Base-by-base conservation (phyloP, 64 coral and sea anemone species). In the Montipora sp. region DNA sequence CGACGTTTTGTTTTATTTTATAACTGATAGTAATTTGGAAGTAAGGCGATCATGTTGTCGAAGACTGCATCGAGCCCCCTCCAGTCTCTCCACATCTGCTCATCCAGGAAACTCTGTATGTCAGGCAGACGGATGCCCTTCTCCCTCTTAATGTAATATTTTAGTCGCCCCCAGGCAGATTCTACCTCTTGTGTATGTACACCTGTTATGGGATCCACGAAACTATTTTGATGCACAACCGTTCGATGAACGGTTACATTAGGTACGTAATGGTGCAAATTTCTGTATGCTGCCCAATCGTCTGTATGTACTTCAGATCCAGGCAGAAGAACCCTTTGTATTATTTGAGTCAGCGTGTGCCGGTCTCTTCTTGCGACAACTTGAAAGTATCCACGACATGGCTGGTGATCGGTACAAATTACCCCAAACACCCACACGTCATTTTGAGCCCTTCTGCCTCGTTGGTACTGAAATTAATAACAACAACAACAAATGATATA, bases 51-150 rank as follows among this genome's bases (percentile, higher is more conserved):
- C 7, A 68, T 36, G 27, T 84, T 84, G 5, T 16, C 19, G 11
- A 84, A 84, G 8, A 63, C 60, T 24, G n/a, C 9, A 2, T 66
- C 59, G 8, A 84, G 51, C 11, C 82, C 82, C 68, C 27, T 67
- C 82, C 82, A 84, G 27, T 84, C 82, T 24, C 81, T 67, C 81
- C 81, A 84, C 81, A 84, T 84, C 44, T 84, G 81, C n/a, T 84
- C 81, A 68, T 84, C 57, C 13, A 84, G 19, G 22, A 84, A 84
- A 66, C 44, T 59, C 51, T 84, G 81, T 7, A 84, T 6, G 27
- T 66, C 59, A 8, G 10, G 18, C 22, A 7, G 4, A 11, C 81
- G 81, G 81, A 84, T 66, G 7, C 81, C 59, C 21, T 66, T 84
- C 16, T 84, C 81, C 11, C 60, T 84, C 21, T 84, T 84, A 8